phyloP scores from a whole-genome alignment of 2,797 vertebrate genomes.

The Diplodus sargus region DNA sequence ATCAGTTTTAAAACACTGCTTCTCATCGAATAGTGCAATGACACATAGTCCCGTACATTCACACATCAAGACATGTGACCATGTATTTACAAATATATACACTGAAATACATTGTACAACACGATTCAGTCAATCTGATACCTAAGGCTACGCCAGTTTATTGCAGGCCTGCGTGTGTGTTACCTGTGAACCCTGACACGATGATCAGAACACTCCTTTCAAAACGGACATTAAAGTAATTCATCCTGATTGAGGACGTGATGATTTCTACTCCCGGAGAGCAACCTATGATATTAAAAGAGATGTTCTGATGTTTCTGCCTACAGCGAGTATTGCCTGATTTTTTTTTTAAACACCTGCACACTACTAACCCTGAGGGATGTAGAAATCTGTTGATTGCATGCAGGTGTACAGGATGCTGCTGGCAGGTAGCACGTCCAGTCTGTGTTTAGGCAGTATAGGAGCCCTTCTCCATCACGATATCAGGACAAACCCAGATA shows the following conservation, averaged over 20 bases:
- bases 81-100: constrained; percentile 57
- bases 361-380: too few species aligned
- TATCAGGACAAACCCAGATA: too few species aligned
- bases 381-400: too few species aligned
- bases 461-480: too few species aligned
- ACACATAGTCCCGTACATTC: constrained; percentile 30
- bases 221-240: too few species aligned
- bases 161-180: not conserved
- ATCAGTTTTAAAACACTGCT: not conserved
- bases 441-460: too few species aligned
- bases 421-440: too few species aligned
- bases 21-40: constrained; percentile 11
- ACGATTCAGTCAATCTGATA: not conserved
- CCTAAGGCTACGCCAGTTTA: not conserved
- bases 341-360: too few species aligned
- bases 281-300: not conserved
- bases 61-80: constrained; percentile 9
- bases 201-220: not conserved
- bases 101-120: constrained; percentile 19
- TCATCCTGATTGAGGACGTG: not conserved
- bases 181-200: not conserved
- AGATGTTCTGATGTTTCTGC: too few species aligned
- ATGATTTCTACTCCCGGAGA: not conserved
- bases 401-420: too few species aligned
- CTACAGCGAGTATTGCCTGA: too few species aligned